Evolutionary conservation across 2,113 vertebrate species (phyloP), one percentile per base, ranked within the genome.

Genomic region (Microtus pennsylvanicus): DNA sequence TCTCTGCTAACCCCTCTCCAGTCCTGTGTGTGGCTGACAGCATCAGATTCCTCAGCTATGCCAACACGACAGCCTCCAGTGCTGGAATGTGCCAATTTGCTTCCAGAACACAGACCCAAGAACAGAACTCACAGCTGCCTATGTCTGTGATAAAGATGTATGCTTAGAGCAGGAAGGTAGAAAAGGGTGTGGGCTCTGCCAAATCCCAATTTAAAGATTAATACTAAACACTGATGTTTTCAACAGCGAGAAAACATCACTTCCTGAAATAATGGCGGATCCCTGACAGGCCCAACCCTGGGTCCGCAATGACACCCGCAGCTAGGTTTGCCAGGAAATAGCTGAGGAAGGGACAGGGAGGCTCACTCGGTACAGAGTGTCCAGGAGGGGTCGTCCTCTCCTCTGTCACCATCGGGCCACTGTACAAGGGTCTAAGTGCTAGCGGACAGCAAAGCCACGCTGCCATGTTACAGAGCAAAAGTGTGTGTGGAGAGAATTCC

Each of bases 381-480:
- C 30, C 24, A 72, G 77, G 61, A 45, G 0, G 5, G 2, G 5
- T 19, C 75, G 3, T 77, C 45, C n/a, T n/a, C 42, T 50, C 0
- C 8, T 42, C 58, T 63, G 42, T 11, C 19, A 14, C 61, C 42
- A 21, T 6, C 28, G 0, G 22, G n/a, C 24, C 0, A 0, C 52
- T 61, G 42, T 76, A 80, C 1, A 5, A 77, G 35, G 81, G 93
- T 28, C 72, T 19, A 42, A 45, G 47, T 78, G 47, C 30, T 67
- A 72, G 70, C 13, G 4, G 38, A 67, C 45, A 88, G 77, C 76
- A 92, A 30, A 21, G 28, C 33, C 26, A 70, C 3, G 4, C 61
- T 45, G 78, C 52, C 26, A 24, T 63, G n/a, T 16, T 85, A 17
- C 45, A 90, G 69, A 30, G 14, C 35, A 74, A 75, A 33, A 72